These are phyloP conservation scores for Genyomyrus donnyi DNA, from an alignment of 2,113 vertebrate genomes.

Conservation along the genomic window DNA sequence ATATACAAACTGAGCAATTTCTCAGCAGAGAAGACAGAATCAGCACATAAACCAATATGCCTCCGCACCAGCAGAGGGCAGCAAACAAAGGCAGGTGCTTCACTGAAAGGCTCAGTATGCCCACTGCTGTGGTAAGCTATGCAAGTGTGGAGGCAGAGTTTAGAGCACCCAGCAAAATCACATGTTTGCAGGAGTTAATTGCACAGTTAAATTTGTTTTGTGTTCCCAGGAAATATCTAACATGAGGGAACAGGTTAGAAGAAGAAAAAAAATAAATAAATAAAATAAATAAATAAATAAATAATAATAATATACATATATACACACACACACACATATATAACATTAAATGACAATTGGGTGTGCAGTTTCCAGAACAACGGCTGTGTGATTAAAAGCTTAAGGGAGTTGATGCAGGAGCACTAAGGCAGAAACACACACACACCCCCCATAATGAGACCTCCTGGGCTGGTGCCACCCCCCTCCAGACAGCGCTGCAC, in stretches of 20 bases:
- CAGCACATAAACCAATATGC: neutral
- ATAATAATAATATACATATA: too few species aligned
- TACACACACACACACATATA: too few species aligned
- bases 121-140: neutral
- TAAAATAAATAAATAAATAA: neutral
- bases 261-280: neutral
- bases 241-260: neutral
- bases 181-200: neutral
- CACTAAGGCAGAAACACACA: neutral
- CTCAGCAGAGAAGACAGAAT: neutral
- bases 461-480: neutral
- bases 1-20: neutral
- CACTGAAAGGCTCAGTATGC: neutral
- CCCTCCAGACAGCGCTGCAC: neutral
- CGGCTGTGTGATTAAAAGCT: neutral
- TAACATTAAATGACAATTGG: neutral
- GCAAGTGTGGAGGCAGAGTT: neutral
- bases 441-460: neutral
- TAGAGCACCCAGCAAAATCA: neutral
- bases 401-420: neutral
- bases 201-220: neutral
- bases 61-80: conserved; percentile 6
- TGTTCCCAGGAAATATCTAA: neutral
- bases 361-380: neutral
- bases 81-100: neutral